A percentile compares a stretch with the other conserved stretches of the same genome.
These are phyloP conservation scores for Pituophis catenifer DNA, from an alignment of 2,113 vertebrate species.

Conservation along the genomic window DNA sequence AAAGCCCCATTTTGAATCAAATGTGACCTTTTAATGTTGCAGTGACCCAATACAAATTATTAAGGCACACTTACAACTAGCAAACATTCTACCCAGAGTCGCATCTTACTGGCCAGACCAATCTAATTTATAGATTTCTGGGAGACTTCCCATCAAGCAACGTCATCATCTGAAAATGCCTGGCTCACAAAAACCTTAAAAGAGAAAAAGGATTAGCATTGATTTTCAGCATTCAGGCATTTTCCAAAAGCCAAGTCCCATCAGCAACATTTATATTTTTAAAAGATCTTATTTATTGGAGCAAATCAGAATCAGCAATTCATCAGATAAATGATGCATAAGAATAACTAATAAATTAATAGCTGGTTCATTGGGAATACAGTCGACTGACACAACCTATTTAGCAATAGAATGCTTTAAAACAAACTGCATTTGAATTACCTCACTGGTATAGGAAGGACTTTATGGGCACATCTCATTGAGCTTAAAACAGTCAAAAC, in stretches of 20 bases:
- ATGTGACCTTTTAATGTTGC: constrained; percentile 51
- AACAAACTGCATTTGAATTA: not conserved
- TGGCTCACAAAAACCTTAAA: constrained; percentile 16
- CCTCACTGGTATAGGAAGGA: not conserved
- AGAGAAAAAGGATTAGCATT: constrained; percentile 44
- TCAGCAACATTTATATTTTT: constrained; percentile 42
- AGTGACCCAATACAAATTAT: constrained; percentile 41
- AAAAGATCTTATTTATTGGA: constrained; percentile 48
- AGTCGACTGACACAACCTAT: constrained; percentile 19
- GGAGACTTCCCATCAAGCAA: constrained; percentile 34
- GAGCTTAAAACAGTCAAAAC: not conserved
- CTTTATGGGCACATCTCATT: not conserved
- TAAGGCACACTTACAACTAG: constrained; percentile 40
- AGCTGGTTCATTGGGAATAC: constrained; percentile 25
- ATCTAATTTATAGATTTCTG: constrained; percentile 48
- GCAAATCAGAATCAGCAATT: constrained; percentile 34
- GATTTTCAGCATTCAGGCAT: constrained; percentile 51
- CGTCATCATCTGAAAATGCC: constrained; percentile 25
- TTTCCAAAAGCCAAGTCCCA: constrained; percentile 31
- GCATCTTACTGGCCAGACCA: constrained; percentile 30
- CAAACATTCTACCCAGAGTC: not conserved
- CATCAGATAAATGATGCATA: constrained; percentile 61
- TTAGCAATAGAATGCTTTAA: not conserved
- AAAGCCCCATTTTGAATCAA: constrained; percentile 46
- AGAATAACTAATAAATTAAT: constrained; percentile 57